phyloP scores from a whole-genome alignment of 1,140 invertebrate genomes.

The Trichogramma pretiosum region DNA sequence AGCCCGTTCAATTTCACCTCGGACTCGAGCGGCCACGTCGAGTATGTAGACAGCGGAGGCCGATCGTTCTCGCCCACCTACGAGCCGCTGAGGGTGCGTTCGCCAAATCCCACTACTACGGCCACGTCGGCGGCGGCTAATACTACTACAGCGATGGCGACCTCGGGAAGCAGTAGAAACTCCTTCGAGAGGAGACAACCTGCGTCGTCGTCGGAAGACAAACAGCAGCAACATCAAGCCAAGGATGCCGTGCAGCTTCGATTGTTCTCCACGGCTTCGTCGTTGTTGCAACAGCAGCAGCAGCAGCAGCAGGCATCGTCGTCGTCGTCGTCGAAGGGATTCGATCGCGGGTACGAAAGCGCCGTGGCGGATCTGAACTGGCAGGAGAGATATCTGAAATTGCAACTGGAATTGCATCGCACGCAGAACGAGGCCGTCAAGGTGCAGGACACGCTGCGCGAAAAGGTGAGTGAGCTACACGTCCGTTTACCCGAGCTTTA shows the following conservation, averaged over 20 bases:
- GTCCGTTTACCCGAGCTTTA: no score
- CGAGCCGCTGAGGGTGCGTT: no score
- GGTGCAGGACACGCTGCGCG: slow-evolving; percentile 72
- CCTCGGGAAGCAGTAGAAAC: neutral
- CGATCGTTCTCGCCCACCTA: slow-evolving; percentile 24
- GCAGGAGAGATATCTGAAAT: slow-evolving; percentile 73
- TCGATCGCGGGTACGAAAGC: slow-evolving; percentile 37
- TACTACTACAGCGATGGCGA: no score
- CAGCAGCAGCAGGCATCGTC: slow-evolving; percentile 30
- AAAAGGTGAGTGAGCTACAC: slow-evolving; percentile 57
- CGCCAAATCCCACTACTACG: no score
- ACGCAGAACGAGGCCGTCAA: slow-evolving; percentile 75
- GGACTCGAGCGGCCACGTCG: slow-evolving; percentile 39
- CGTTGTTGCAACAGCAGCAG: neutral
- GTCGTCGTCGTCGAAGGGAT: slow-evolving; percentile 36
- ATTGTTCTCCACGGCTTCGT: neutral
- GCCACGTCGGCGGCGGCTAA: no score
- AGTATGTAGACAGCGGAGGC: slow-evolving; percentile 35
- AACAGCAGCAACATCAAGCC: slow-evolving; percentile 3
- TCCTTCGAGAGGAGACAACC: slow-evolving; percentile 31
- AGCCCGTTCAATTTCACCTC: slow-evolving; percentile 39
- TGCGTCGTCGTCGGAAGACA: neutral
- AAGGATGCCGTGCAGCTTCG: neutral
- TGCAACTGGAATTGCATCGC: slow-evolving; percentile 73
- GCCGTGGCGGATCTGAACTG: slow-evolving; percentile 55